Percentiles rank a stretch among this genome's conserved stretches.
Evolutionary conservation across 2,113 vertebrate genomes (phyloP).

Genomic region (Hypanus sabinus): DNA sequence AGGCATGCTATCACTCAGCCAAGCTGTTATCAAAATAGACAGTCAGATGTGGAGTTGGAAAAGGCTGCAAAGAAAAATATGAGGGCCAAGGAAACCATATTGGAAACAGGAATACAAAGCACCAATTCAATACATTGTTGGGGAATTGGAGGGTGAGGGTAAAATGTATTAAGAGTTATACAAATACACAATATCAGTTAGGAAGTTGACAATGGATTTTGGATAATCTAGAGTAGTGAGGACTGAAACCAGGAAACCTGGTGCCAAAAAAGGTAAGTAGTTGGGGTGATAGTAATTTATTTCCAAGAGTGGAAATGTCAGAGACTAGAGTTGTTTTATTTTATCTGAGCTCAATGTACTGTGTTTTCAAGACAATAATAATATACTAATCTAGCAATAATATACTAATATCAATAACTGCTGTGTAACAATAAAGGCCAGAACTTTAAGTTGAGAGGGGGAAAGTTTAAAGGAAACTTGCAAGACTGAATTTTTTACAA

Average conservation of each 20-base stretch:
- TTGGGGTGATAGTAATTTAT: too few relatives aligned
- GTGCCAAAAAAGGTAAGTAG: neutral
- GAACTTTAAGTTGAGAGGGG: too few relatives aligned
- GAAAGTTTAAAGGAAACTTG: too few relatives aligned
- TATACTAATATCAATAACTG: too few relatives aligned
- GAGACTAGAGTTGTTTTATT: too few relatives aligned
- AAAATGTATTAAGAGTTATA: neutral
- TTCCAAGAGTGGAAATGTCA: too few relatives aligned
- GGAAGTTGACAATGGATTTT: neutral
- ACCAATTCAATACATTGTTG: neutral
- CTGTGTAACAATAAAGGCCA: too few relatives aligned
- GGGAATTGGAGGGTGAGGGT: neutral
- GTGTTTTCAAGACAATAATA: too few relatives aligned
- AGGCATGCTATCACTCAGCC: neutral
- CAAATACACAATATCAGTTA: neutral
- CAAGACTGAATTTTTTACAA: too few relatives aligned
- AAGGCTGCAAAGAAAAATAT: neutral
- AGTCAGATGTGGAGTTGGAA: neutral
- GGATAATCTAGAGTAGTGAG: neutral
- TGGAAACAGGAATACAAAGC: neutral
- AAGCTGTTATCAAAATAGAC: neutral
- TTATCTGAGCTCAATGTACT: too few relatives aligned
- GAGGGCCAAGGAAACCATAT: neutral
- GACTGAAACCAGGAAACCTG: neutral
- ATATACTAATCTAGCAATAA: too few relatives aligned